Conservation (phyloP, 2,797 vertebrate genomes). For the Paramormyrops hopkinsi region DNA sequence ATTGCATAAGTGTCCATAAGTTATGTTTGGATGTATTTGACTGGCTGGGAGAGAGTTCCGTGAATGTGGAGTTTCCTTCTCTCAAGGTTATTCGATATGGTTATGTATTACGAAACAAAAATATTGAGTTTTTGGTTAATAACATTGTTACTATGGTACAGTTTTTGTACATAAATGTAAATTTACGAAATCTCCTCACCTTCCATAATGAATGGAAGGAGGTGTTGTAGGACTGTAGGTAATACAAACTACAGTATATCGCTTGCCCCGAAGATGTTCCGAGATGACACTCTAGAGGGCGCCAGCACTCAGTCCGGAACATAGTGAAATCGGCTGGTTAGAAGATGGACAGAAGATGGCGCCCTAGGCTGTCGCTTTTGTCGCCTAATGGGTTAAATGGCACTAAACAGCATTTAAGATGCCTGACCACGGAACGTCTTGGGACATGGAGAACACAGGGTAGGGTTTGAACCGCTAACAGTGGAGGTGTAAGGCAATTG, state of each 20-base stretch:
- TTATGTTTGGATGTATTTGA: no score
- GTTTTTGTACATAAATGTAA: neutral
- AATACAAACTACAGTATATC: neutral
- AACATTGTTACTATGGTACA: neutral
- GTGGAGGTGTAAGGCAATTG: neutral
- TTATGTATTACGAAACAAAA: neutral
- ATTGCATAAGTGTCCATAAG: no score
- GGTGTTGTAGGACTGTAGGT: neutral
- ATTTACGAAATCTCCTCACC: neutral
- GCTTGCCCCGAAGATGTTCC: neutral
- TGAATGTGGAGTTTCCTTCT: no score
- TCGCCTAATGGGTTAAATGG: neutral
- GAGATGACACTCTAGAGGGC: neutral
- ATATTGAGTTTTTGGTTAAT: neutral
- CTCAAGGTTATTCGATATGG: neutral
- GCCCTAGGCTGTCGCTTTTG: neutral
- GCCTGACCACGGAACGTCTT: neutral
- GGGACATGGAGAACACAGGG: neutral
- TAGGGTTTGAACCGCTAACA: neutral
- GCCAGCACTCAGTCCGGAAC: neutral
- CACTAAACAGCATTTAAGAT: neutral
- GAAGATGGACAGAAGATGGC: neutral
- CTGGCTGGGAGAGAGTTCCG: no score
- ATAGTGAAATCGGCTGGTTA: neutral
- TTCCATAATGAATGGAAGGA: neutral